Percentiles rank a stretch among this genome's conserved stretches.
phyloP scores from a whole-genome alignment of 2,797 vertebrate genomes.

The Pantherophis alleghaniensis region DNA sequence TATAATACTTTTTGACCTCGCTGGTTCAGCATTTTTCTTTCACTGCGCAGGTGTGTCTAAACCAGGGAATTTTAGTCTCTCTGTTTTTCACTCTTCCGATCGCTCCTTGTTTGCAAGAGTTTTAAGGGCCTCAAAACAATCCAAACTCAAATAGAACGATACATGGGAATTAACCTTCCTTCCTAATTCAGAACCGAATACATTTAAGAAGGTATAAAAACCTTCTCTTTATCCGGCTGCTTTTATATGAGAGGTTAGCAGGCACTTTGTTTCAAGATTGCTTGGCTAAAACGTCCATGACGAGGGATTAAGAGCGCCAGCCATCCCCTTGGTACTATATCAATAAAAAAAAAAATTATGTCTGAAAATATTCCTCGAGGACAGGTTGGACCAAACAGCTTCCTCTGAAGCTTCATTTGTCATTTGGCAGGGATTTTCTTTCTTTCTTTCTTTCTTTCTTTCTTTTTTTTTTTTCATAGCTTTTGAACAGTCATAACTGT shows the following conservation, averaged over 20 bases:
- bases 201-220: no score
- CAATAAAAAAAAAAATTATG: background rate
- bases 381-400: background rate
- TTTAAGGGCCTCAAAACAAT: background rate
- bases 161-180: no score
- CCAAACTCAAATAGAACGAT: background rate
- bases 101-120: background rate
- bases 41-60: background rate
- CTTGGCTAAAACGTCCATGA: no score
- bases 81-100: background rate
- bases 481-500: background rate
- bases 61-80: background rate
- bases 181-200: background rate
- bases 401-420: background rate
- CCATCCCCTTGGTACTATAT: background rate
- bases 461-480: background rate
- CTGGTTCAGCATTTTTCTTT: background rate
- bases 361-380: background rate
- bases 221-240: background rate
- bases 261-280: background rate
- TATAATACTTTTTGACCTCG: background rate
- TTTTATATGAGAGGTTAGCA: background rate
- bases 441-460: background rate
- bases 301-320: background rate
- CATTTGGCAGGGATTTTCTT: background rate